phyloP scores from a whole-genome alignment of 2,797 vertebrate species.

The Anabacerthia variegaticeps region DNA sequence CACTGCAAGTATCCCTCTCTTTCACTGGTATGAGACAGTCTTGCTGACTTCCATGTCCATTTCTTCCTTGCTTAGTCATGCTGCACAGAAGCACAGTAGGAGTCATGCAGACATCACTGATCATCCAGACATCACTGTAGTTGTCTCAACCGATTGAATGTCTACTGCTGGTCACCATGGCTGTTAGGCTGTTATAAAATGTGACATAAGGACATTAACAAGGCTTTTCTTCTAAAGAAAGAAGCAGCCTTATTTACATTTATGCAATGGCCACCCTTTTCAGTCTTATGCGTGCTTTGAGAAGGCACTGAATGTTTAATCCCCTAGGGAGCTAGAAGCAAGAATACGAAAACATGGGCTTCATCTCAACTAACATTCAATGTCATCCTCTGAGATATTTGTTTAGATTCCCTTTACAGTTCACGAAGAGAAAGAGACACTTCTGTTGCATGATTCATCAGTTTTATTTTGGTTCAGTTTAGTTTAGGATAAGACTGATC shows the following conservation, averaged over 20 bases:
- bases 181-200: neutral
- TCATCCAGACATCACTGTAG: neutral
- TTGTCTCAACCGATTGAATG: neutral
- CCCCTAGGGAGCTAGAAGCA: neutral
- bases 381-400: neutral
- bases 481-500: neutral
- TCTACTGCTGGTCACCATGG: neutral
- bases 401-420: neutral
- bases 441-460: neutral
- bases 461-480: neutral
- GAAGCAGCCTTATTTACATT: neutral
- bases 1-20: neutral
- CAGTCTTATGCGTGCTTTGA: neutral
- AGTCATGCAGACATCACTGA: accelerated
- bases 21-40: neutral
- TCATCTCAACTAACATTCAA: neutral
- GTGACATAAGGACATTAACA: neutral
- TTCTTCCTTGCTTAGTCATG: neutral
- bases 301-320: neutral
- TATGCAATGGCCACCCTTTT: neutral
- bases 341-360: neutral
- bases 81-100: neutral
- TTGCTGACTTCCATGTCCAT: neutral
- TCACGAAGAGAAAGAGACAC: neutral
- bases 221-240: neutral